Evolutionary conservation across 2,888 invertebrate genomes (phyloP).

Genomic region (Amblyjoppa proteus): DNA sequence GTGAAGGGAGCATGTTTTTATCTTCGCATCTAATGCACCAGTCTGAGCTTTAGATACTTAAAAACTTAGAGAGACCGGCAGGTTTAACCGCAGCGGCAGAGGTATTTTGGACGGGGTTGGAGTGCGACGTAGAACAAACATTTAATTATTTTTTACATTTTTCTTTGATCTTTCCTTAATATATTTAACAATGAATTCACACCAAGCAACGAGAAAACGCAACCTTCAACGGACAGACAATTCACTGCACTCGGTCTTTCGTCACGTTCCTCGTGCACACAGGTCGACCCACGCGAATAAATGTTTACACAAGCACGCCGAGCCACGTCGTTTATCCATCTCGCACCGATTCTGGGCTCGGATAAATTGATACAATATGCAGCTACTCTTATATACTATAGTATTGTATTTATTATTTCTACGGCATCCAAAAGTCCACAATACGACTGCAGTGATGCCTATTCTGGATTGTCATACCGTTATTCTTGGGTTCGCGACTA

Average conservation of each 20-base stretch:
- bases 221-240: conserved; percentile 64
- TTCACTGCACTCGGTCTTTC: conserved; percentile 70
- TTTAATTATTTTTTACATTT: conserved; percentile 30
- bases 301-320: conserved; percentile 56
- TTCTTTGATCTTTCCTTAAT: conserved; percentile 30
- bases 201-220: conserved; percentile 49
- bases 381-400: conserved; percentile 44
- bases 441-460: conserved; percentile 85
- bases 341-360: conserved; percentile 39
- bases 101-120: conserved; percentile 85
- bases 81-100: conserved; percentile 85
- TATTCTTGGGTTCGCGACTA: conserved; percentile 54
- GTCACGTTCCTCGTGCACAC: conserved; percentile 71
- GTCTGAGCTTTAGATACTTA: conserved; percentile 70
- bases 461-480: conserved; percentile 83
- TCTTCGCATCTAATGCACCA: conserved; percentile 71
- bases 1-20: conserved; percentile 52
- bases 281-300: conserved; percentile 63
- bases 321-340: conserved; percentile 50
- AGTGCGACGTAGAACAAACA: conserved; percentile 70
- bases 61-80: conserved; percentile 76
- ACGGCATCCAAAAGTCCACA: conserved; percentile 85
- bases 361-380: conserved; percentile 44
- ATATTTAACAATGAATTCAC: conserved; percentile 52
- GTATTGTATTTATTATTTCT: conserved; percentile 70